Evolutionary conservation across 2,797 vertebrate genomes (phyloP), one percentile per base, ranked within the genome.

Genomic region (Acipenser ruthenus): DNA sequence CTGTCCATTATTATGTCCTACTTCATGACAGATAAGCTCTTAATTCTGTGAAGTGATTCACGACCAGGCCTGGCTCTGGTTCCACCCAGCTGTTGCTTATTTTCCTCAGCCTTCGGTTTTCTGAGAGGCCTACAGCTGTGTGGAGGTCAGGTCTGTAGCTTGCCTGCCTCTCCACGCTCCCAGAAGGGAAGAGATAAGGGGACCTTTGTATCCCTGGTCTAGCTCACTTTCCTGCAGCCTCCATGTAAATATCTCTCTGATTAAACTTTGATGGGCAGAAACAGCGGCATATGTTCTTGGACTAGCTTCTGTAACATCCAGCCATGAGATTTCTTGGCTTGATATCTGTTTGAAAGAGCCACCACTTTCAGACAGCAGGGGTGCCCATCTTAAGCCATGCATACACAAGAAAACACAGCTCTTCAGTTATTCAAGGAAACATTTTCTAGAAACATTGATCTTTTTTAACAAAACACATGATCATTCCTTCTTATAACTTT

Each of bases 51-150:
- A 66, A 80, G 78, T 50, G 37, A 13, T 64, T 72, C 64, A 67
- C 6, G 73, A 73, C 68, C 62, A 60, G 6, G 59, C 11, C 70
- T 72, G 74, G 73, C 71, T 73, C 4, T 0, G 60, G 77, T 79
- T 69, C 74, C 74, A 60, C 60, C 72, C 77, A 79, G 78, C 75
- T 81, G 79, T 67, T 75, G 70, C 66, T 69, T 23, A 63, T 53
- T 69, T 15, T 69, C 10, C 63, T 72, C 8, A n/a, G 55, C 15
- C 7, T 6, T 13, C 6, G 63, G 60, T 67, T 2, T 1, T 50
- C 0, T 8, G 62, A 11, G 48, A 51, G 69, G n/a, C 11, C 48
- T 65, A 49, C 67, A 68, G 68, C 74, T 74, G 68, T 67, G 64
- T 0, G 1, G 68, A 69, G 76, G 77, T 74, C 72, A 62, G 73